Percentiles rank a stretch among this genome's conserved stretches.
These are phyloP conservation scores for Mugil cephalus DNA, from an alignment of 2,113 vertebrate genomes.

Conservation along the genomic window DNA sequence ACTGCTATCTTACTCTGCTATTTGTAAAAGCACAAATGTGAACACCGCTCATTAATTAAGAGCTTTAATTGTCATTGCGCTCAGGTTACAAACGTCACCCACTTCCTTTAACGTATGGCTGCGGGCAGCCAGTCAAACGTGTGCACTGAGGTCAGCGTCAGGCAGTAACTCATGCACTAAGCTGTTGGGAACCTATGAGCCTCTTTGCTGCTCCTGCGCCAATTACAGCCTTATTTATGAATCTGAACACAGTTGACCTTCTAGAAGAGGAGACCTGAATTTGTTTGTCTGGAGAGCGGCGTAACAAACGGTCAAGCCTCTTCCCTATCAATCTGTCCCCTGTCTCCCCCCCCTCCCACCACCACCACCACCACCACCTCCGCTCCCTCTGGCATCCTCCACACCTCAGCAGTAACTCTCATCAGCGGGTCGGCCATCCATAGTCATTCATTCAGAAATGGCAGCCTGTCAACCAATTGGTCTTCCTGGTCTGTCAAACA, in stretches of 20 bases:
- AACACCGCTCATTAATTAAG: constrained; percentile 14
- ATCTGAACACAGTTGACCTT: constrained; percentile 80
- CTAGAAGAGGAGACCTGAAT: constrained; percentile 74
- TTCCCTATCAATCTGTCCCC: constrained; percentile 64
- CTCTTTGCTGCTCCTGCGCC: constrained; percentile 55
- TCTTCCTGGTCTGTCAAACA: constrained; percentile 2
- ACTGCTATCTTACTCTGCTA: not conserved
- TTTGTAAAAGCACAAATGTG: constrained; percentile 30
- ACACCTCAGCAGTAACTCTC: constrained; percentile 56
- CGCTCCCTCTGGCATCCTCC: constrained; percentile 32
- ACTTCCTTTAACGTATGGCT: constrained; percentile 40
- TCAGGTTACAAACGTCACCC: constrained; percentile 57
- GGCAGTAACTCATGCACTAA: constrained; percentile 63
- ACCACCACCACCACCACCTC: too few relatives aligned
- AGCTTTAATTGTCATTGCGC: too few relatives aligned
- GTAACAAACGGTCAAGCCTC: constrained; percentile 72
- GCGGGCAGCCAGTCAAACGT: constrained; percentile 37
- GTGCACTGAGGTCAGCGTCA: constrained; percentile 42
- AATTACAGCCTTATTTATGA: constrained; percentile 82
- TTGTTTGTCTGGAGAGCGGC: constrained; percentile 73
- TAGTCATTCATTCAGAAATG: constrained; percentile 41
- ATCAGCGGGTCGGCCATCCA: constrained; percentile 43
- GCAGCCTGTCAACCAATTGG: constrained; percentile 29
- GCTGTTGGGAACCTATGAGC: constrained; percentile 56
- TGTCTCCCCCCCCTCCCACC: too few relatives aligned